phyloP scores from a whole-genome alignment of 2,888 invertebrate genomes.

The Desoria tigrina region DNA sequence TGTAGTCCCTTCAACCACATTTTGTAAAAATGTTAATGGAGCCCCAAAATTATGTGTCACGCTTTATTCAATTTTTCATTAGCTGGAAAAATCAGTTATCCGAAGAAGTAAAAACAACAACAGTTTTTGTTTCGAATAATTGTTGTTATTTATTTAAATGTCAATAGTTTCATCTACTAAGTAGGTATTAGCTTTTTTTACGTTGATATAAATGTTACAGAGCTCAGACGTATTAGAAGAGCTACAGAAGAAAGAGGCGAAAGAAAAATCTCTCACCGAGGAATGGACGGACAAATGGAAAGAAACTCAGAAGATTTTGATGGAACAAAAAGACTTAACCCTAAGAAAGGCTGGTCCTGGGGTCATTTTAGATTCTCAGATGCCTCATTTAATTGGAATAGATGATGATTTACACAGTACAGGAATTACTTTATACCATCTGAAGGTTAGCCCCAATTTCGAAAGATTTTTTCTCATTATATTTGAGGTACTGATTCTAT shows the following conservation, averaged over 20 bases:
- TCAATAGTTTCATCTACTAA: too few relatives aligned
- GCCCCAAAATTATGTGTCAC: too few relatives aligned
- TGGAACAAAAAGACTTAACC: conserved; percentile 84
- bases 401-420: conserved; percentile 87
- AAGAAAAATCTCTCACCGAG: conserved; percentile 78
- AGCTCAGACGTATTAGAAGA: conserved; percentile 68
- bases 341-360: conserved; percentile 84
- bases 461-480: neutral
- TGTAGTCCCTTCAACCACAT: too few relatives aligned
- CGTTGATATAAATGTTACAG: conserved; percentile 5
- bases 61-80: too few relatives aligned
- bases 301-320: conserved; percentile 81
- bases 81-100: too few relatives aligned
- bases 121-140: too few relatives aligned
- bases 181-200: too few relatives aligned
- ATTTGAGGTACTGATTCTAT: conserved; percentile 11
- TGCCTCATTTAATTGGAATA: conserved; percentile 88
- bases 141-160: too few relatives aligned
- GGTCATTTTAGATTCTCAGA: conserved; percentile 83
- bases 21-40: too few relatives aligned
- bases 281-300: conserved; percentile 94
- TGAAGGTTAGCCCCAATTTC: conserved; percentile 64
- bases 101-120: too few relatives aligned
- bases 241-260: conserved; percentile 85
- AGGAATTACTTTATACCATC: conserved; percentile 85